Evolutionary conservation across 2,888 invertebrate species (phyloP).

Genomic region (Archips xylosteana): DNA sequence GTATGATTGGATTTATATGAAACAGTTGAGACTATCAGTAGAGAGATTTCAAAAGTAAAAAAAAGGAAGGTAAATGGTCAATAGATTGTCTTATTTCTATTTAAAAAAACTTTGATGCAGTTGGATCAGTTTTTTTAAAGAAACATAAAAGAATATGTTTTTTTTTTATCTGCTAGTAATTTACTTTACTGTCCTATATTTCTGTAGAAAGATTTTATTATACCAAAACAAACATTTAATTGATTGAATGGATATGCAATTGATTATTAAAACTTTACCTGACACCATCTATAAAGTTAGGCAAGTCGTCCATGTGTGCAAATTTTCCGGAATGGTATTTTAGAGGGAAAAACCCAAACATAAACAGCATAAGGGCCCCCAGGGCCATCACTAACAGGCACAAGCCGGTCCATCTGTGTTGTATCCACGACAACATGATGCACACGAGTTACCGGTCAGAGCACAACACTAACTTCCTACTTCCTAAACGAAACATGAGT

Average conservation of each 20-base stretch:
- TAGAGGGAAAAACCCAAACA: constrained; percentile 87
- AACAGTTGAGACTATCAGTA: too few relatives aligned
- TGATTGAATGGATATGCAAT: background rate
- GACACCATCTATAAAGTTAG: constrained; percentile 80
- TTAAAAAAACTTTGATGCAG: too few relatives aligned
- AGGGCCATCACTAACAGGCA: constrained; percentile 71
- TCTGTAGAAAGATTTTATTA: too few relatives aligned
- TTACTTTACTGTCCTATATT: background rate
- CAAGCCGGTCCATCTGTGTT: constrained; percentile 76
- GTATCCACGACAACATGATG: constrained; percentile 72
- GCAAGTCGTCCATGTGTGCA: constrained; percentile 81
- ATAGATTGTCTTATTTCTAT: too few relatives aligned
- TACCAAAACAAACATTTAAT: too few relatives aligned
- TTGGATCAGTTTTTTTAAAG: too few relatives aligned
- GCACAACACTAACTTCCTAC: constrained; percentile 33
- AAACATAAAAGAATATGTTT: too few relatives aligned
- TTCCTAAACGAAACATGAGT: constrained; percentile 37
- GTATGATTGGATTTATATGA: too few relatives aligned
- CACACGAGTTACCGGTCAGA: constrained; percentile 18
- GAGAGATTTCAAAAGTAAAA: too few relatives aligned
- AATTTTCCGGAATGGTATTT: constrained; percentile 81
- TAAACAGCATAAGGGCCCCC: constrained; percentile 77
- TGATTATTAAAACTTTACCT: constrained; percentile 67
- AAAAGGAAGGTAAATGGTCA: too few relatives aligned
- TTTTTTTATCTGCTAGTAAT: background rate